phyloP scores from a whole-genome alignment of 2,888 invertebrate species.

The Ellobium chinense region DNA sequence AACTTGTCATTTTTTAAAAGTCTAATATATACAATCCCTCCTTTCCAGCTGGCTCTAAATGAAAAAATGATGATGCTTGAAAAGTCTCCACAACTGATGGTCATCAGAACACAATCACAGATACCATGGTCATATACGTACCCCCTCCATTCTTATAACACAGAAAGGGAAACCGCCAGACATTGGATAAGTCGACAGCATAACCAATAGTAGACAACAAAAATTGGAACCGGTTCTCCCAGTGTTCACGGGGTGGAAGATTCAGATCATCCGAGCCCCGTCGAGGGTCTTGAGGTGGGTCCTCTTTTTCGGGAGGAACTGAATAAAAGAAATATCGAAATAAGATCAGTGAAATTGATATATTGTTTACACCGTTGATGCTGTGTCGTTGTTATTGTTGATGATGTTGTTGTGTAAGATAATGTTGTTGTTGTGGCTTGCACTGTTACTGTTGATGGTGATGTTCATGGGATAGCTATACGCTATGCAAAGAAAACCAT shows the following conservation, averaged over 20 bases:
- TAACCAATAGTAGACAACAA: constrained; percentile 49
- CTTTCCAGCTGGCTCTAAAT: too few species aligned
- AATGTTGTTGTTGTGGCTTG: not conserved
- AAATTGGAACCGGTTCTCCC: constrained; percentile 47
- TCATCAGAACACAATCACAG: too few species aligned
- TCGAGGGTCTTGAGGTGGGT: not conserved
- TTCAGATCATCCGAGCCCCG: constrained; percentile 1
- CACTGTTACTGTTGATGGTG: too few species aligned
- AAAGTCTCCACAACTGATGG: too few species aligned
- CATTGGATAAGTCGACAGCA: constrained; percentile 50
- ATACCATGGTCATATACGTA: constrained; percentile 14
- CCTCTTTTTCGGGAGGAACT: constrained; percentile 12
- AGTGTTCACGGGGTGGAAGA: constrained; percentile 41
- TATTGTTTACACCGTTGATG: not conserved
- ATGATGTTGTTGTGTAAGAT: not conserved
- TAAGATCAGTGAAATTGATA: not conserved
- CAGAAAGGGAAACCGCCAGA: constrained; percentile 50
- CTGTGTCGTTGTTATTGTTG: not conserved
- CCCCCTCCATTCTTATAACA: constrained; percentile 53
- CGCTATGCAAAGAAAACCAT: too few species aligned
- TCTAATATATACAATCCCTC: too few species aligned
- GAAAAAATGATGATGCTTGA: too few species aligned
- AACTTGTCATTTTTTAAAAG: too few species aligned
- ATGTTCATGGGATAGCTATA: too few species aligned
- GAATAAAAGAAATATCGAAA: not conserved